phyloP scores from a whole-genome alignment of 2,888 invertebrate genomes.

The Campaea margaritaria region DNA sequence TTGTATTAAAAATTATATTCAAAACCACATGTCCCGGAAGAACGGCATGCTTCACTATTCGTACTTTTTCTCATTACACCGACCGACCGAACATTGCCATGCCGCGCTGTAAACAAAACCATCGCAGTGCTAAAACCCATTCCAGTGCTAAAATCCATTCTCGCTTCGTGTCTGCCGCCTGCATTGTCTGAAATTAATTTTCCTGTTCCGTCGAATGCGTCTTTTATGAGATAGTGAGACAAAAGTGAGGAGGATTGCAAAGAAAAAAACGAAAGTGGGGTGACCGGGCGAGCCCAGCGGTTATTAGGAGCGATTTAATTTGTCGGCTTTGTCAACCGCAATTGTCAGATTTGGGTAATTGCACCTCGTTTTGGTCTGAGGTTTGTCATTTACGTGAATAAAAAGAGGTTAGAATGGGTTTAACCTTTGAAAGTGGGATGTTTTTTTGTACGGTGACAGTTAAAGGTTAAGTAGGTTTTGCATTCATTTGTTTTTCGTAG shows the following conservation, averaged over 20 bases:
- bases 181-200: slow-evolving; percentile 81
- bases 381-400: not conserved
- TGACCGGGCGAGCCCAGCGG: slow-evolving; percentile 3
- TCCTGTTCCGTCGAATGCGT: slow-evolving; percentile 76
- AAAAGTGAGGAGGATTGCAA: slow-evolving; percentile 60
- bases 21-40: not conserved
- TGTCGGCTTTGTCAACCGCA: slow-evolving; percentile 18
- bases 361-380: slow-evolving; percentile 4
- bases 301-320: slow-evolving; percentile 38
- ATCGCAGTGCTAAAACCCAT: slow-evolving; percentile 35
- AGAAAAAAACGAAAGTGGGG: slow-evolving; percentile 24
- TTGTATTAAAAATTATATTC: no score
- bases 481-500: no score
- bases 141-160: slow-evolving; percentile 45
- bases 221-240: slow-evolving; percentile 78
- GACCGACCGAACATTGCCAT: slow-evolving; percentile 8
- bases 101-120: slow-evolving; percentile 37
- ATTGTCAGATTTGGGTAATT: slow-evolving; percentile 36
- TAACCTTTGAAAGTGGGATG: no score
- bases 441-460: no score
- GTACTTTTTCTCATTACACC: slow-evolving; percentile 24
- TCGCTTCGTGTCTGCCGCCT: slow-evolving; percentile 54
- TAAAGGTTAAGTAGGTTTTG: no score
- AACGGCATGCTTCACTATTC: slow-evolving; percentile 1
- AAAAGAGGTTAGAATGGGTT: not conserved